These are phyloP conservation scores for Pachycephala philippinensis DNA, from an alignment of 2,113 vertebrate species.

Conservation along the genomic window DNA sequence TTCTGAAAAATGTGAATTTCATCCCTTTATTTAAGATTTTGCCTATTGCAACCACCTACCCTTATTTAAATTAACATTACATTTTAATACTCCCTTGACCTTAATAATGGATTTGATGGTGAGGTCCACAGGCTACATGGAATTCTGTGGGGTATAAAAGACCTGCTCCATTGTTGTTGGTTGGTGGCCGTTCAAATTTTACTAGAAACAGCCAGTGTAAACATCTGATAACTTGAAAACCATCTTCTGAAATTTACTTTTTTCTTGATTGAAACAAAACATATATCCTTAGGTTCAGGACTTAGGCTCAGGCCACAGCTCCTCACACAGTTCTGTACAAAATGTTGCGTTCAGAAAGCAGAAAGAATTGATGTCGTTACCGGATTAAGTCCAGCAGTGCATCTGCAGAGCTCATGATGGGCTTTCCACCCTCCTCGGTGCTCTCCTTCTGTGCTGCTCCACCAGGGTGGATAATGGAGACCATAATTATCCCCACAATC, in stretches of 20 bases:
- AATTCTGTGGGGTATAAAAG: not conserved
- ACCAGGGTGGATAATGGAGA: slow-evolving; percentile 93
- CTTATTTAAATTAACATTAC: not conserved
- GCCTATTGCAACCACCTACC: not conserved
- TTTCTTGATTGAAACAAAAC: not conserved
- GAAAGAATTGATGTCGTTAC: slow-evolving; percentile 64
- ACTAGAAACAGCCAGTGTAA: not conserved
- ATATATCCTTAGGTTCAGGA: not conserved
- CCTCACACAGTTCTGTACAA: not conserved
- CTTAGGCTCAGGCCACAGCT: not conserved
- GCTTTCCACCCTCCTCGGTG: slow-evolving; percentile 85
- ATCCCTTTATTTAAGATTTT: not conserved
- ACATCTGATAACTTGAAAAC: not conserved
- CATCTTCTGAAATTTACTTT: not conserved
- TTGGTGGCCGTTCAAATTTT: not conserved
- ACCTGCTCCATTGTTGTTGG: not conserved
- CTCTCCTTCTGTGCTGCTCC: slow-evolving; percentile 92
- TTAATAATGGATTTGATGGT: not conserved
- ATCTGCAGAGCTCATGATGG: slow-evolving; percentile 95
- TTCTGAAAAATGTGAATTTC: not conserved
- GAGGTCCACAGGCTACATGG: not conserved
- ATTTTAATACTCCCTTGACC: not conserved
- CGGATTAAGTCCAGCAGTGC: slow-evolving; percentile 94
- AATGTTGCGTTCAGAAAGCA: not conserved
- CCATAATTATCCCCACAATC: slow-evolving; percentile 95